Evolutionary conservation across 1,140 invertebrate genomes (phyloP).

Genomic region (Meloidogyne floridensis): DNA sequence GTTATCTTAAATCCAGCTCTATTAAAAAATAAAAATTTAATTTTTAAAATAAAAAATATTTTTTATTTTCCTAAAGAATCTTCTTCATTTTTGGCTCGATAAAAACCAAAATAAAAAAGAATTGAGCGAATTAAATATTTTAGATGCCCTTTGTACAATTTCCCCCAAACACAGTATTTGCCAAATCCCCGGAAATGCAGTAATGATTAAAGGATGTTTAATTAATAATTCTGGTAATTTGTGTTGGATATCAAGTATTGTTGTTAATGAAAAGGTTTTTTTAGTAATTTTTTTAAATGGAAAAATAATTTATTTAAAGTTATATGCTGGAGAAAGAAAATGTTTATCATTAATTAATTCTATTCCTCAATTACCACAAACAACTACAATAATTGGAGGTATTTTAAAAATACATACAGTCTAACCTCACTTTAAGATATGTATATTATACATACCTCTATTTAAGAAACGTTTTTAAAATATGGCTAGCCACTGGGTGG

Average conservation of each 20-base stretch:
- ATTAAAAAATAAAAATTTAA: too few relatives aligned
- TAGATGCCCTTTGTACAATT: slow-evolving; percentile 38
- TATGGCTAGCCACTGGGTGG: too few relatives aligned
- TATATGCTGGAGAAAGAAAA: slow-evolving; percentile 43
- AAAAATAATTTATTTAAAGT: slow-evolving; percentile 10
- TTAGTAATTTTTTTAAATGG: neutral
- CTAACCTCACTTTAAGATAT: too few relatives aligned
- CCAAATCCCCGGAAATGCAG: neutral
- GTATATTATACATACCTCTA: too few relatives aligned
- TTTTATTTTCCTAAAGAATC: neutral
- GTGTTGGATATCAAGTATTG: slow-evolving; percentile 51
- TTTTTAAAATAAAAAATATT: too few relatives aligned
- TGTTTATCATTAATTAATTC: slow-evolving; percentile 47
- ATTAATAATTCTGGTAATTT: slow-evolving; percentile 33
- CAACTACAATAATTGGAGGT: neutral
- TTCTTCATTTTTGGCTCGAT: slow-evolving; percentile 47
- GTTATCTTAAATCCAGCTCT: too few relatives aligned
- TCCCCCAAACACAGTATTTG: slow-evolving; percentile 37
- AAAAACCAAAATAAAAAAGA: slow-evolving; percentile 34
- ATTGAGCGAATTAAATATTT: slow-evolving; percentile 39
- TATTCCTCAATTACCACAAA: slow-evolving; percentile 31
- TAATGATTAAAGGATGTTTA: slow-evolving; percentile 15
- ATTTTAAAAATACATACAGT: too few relatives aligned
- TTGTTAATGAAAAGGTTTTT: slow-evolving; percentile 37
- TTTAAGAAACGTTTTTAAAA: too few relatives aligned